Evolutionary conservation across 2,888 invertebrate genomes (phyloP).

Genomic region (Oithona nana): DNA sequence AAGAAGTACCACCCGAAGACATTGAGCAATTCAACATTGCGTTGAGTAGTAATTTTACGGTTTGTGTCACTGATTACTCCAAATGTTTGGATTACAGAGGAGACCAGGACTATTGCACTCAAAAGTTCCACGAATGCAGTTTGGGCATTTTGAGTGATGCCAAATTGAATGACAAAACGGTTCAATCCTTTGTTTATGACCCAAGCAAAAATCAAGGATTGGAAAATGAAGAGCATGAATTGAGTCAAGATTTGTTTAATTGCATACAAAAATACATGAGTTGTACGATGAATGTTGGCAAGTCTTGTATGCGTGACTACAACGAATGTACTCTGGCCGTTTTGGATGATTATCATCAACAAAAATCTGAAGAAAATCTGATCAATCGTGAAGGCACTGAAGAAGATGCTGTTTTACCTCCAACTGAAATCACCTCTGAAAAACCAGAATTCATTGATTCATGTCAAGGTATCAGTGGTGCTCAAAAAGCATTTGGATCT

Average conservation of each 20-base stretch:
- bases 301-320: conserved; percentile 6
- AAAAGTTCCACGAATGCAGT: neutral
- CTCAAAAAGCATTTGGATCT: conserved; percentile 3
- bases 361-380: neutral
- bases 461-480: neutral
- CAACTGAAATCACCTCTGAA: neutral
- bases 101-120: neutral
- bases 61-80: neutral
- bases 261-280: conserved; percentile 8
- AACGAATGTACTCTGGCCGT: neutral
- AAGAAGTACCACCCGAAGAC: neutral
- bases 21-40: neutral
- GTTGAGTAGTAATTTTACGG: neutral
- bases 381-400: neutral
- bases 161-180: neutral
- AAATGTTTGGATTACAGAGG: neutral
- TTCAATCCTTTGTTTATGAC: neutral
- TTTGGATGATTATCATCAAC: neutral
- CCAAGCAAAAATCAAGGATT: neutral
- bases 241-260: neutral
- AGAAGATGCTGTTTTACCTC: neutral
- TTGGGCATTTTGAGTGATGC: neutral
- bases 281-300: conserved; percentile 4
- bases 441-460: neutral
- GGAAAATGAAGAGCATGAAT: neutral